Conservation (phyloP, 2,113 vertebrate genomes). For the Callocephalon fimbriatum region DNA sequence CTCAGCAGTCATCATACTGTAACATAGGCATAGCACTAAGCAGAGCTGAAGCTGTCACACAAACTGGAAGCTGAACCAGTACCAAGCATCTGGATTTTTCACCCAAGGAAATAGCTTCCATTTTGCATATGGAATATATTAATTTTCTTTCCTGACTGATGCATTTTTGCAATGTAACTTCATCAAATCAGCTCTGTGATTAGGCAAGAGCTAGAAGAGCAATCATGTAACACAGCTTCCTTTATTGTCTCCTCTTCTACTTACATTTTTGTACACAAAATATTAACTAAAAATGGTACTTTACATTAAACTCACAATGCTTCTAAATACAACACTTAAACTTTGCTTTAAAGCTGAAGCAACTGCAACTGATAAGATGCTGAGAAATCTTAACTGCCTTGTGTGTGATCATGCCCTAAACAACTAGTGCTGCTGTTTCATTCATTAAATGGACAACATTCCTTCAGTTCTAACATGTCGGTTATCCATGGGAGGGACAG, state of each 20-base stretch:
- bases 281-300: not conserved
- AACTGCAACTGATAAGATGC: not conserved
- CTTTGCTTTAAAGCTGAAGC: not conserved
- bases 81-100: not conserved
- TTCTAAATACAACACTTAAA: not conserved
- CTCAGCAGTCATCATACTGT: not conserved
- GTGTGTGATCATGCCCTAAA: not conserved
- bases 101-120: not conserved
- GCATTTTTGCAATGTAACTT: not conserved
- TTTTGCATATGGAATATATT: not conserved
- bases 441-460: not conserved
- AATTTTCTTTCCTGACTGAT: slow-evolving; percentile 13
- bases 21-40: not conserved
- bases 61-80: not conserved
- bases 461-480: not conserved
- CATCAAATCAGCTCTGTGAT: not conserved
- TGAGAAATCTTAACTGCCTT: not conserved
- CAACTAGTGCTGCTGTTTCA: not conserved
- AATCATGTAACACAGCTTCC: not conserved
- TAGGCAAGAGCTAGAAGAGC: not conserved
- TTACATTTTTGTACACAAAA: not conserved
- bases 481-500: not conserved
- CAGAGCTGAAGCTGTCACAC: not conserved
- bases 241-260: not conserved
- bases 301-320: not conserved